Evolutionary conservation across 2,797 vertebrate genomes (phyloP).

Genomic region (Dendrocincla tyrannina): DNA sequence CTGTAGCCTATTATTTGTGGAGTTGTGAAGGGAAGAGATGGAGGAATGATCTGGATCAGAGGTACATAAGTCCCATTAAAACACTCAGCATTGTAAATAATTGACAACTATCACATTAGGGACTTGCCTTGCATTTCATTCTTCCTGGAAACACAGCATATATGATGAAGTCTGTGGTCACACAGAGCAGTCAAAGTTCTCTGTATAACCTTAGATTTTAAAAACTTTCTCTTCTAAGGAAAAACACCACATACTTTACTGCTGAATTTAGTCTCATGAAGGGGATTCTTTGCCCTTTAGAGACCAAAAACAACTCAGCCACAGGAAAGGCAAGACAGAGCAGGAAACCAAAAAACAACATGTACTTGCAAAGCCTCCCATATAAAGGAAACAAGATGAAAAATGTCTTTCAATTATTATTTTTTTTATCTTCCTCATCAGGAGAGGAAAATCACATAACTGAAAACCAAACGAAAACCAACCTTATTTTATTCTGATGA

Average conservation of each 20-base stretch:
- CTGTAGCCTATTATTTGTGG: neutral
- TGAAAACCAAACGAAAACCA: neutral
- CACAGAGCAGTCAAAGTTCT: neutral
- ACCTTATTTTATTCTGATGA: neutral
- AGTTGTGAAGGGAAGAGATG: neutral
- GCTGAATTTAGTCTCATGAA: neutral
- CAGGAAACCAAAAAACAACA: neutral
- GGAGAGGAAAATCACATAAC: neutral
- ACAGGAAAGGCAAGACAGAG: neutral
- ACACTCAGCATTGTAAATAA: conserved; percentile 76
- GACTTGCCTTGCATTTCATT: conserved; percentile 5
- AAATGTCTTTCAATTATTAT: neutral
- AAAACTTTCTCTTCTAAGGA: neutral
- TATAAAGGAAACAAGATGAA: neutral
- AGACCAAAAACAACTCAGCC: neutral
- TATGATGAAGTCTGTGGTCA: neutral
- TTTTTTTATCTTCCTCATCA: neutral
- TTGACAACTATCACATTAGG: conserved; percentile 67
- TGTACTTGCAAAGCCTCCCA: neutral
- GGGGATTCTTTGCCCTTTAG: neutral
- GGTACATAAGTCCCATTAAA: conserved; percentile 68
- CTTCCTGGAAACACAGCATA: conserved; percentile 53
- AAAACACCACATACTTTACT: neutral
- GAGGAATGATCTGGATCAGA: conserved; percentile 55
- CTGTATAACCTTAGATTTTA: neutral